Percentiles rank a stretch among this genome's conserved stretches.
Conservation (phyloP, 2,797 vertebrate species). For the Macrochelys suwanniensis region DNA sequence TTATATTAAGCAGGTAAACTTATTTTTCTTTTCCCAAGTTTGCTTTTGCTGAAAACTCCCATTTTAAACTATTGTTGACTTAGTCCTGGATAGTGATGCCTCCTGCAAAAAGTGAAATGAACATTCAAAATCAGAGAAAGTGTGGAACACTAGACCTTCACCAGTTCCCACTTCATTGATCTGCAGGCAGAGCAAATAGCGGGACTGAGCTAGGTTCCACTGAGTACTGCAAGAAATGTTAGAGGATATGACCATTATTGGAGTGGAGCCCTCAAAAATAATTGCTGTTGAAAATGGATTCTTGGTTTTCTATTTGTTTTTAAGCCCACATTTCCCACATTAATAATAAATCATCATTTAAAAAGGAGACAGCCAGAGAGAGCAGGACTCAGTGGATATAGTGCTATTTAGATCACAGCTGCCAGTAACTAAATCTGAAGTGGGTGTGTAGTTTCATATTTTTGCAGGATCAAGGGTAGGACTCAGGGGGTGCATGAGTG, state of each 20-base stretch:
- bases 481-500: background rate
- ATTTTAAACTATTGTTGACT: background rate
- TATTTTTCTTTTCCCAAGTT: background rate
- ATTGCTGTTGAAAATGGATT: constrained; percentile 34
- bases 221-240: background rate
- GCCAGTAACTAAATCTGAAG: constrained; percentile 64
- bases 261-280: background rate
- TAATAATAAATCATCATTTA: constrained; percentile 66
- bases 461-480: constrained; percentile 42
- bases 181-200: background rate
- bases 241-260: constrained; percentile 3
- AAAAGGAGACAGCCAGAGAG: background rate
- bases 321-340: constrained; percentile 5
- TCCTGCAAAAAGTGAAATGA: background rate
- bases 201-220: background rate
- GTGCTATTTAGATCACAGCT: constrained; percentile 70
- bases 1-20: background rate
- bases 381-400: constrained; percentile 7
- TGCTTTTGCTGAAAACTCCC: background rate
- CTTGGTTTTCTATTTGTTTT: constrained; percentile 42
- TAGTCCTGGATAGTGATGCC: background rate
- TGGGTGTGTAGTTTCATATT: constrained; percentile 36
- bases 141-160: background rate
- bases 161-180: background rate
- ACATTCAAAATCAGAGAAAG: constrained; percentile 24